A percentile compares a stretch with the other conserved stretches of the same genome.
Conservation (phyloP, 2,888 invertebrate genomes). For the Harpalus rufipes region DNA sequence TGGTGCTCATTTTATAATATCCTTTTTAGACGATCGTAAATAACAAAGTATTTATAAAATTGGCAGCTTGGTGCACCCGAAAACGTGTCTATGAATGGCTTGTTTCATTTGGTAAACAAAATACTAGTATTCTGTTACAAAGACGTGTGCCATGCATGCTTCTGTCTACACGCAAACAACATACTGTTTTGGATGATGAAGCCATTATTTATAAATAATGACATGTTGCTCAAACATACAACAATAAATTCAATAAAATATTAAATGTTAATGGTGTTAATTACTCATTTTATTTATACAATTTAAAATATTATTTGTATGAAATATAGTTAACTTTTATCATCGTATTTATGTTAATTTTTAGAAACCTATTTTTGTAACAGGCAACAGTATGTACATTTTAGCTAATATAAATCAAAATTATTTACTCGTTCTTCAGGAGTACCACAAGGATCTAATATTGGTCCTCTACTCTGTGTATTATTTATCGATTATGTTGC, state of each 20-base stretch:
- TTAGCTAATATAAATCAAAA: no score
- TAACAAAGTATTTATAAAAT: slow-evolving; percentile 34
- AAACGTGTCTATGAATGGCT: slow-evolving; percentile 46
- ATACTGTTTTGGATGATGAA: slow-evolving; percentile 1
- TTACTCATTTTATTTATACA: no score
- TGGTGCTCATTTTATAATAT: neutral
- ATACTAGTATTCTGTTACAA: slow-evolving; percentile 38
- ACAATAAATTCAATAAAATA: neutral
- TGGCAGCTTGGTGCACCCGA: neutral
- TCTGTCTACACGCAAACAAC: slow-evolving; percentile 9
- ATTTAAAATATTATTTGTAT: no score
- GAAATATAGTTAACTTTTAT: no score
- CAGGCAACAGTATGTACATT: no score
- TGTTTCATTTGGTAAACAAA: slow-evolving; percentile 43
- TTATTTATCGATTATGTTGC: no score
- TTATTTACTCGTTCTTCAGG: no score
- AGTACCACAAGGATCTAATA: no score
- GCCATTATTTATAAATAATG: neutral
- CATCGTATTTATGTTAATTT: no score
- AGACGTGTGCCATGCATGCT: neutral
- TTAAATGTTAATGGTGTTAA: no score
- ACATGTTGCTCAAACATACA: neutral
- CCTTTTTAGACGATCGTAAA: slow-evolving; percentile 16
- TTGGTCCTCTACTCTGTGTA: no score
- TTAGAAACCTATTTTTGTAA: no score